Percentiles rank a stretch among this genome's conserved stretches.
Conservation (phyloP, 2,888 invertebrate species). For the Tridacna crocea region DNA sequence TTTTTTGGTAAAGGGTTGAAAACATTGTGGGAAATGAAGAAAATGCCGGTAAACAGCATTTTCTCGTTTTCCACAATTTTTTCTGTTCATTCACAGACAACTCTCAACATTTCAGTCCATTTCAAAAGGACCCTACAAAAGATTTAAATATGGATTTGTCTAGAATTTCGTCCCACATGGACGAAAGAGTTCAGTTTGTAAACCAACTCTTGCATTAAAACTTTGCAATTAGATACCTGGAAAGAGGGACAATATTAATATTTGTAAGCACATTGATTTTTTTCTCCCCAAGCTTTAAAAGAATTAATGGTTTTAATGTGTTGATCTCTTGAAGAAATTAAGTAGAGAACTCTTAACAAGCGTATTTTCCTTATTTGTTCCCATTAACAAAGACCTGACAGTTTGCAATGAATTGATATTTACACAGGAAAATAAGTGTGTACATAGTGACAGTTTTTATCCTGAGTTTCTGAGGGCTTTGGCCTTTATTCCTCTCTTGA, state of each 20-base stretch:
- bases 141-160: too few species aligned
- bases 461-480: not conserved
- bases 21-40: constrained; percentile 10
- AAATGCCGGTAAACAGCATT: not conserved
- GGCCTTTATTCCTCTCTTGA: not conserved
- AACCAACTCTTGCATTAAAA: too few species aligned
- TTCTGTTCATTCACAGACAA: not conserved
- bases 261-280: too few species aligned
- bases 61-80: not conserved
- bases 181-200: too few species aligned
- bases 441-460: not conserved
- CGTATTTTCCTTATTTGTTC: constrained; percentile 16
- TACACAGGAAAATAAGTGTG: constrained; percentile 22
- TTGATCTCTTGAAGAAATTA: constrained; percentile 18
- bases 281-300: not conserved
- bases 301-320: constrained; percentile 14
- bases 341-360: not conserved
- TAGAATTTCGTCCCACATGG: too few species aligned
- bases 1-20: not conserved
- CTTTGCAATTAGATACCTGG: too few species aligned
- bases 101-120: too few species aligned
- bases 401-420: constrained; percentile 25
- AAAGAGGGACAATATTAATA: too few species aligned
- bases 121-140: too few species aligned
- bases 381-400: constrained; percentile 21